Evolutionary conservation across 2,113 vertebrate species (phyloP), one percentile per base, ranked within the genome.

Genomic region (Megaceryle maxima): DNA sequence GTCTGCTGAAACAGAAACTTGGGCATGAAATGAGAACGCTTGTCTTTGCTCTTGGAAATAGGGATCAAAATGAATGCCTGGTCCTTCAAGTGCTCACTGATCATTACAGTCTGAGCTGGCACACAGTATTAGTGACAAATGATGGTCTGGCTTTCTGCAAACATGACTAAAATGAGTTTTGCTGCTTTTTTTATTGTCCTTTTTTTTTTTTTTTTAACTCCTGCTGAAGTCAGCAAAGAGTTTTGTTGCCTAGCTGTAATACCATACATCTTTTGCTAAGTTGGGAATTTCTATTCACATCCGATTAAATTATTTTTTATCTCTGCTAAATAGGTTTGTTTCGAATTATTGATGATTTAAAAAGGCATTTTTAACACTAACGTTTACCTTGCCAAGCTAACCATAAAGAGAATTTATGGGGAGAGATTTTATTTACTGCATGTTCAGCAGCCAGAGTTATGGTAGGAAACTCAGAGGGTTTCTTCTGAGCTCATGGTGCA

Each of bases 331-430:
- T 69, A 89, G 37, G 10, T 43, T 56, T 21, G 28, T 90, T 97
- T 94, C 78, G 91, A 75, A 92, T 96, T 85, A 94, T 93, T 97
- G 95, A 89, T 39, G 37, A 48, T 62, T 91, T 67, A 6, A 63
- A 75, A 87, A 35, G 37, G 28, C 51, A 73, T 62, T 96, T 95
- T 95, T 88, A 76, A 69, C 55, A 73, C 88, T 93, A 91, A 67
- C 39, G 59, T 90, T 95, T 94, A 83, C 80, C 4, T 73, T 93
- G 50, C 50, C 41, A 76, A 84, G 55, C 41, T 84, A 80, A 66
- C 41, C 21, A 25, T 95, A 94, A 97, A 90, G 18, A 82, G 29
- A 51, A 96, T 96, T 97, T 92, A 96, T 64, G 72, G 26, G 17
- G 11, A 63, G 94, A 84, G 31, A 82, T 56, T 92, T 74, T 92